Percentiles rank a stretch among this genome's conserved stretches.
Conservation (phyloP, 2,888 invertebrate genomes). For the Folsomia candida region DNA sequence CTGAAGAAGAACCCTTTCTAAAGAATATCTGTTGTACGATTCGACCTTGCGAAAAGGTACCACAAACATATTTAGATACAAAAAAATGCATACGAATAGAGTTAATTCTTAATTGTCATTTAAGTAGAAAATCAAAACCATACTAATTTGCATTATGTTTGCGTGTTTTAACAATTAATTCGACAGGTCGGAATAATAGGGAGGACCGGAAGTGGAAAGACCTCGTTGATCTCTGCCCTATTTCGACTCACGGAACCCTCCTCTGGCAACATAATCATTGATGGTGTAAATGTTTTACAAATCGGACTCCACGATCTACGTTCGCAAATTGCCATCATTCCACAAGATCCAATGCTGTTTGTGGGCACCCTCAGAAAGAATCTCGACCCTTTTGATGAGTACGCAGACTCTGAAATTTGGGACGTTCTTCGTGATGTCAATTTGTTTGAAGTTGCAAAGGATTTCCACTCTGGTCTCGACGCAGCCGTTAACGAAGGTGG, state of each 20-base stretch:
- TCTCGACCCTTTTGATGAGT: constrained; percentile 82
- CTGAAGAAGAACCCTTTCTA: constrained; percentile 52
- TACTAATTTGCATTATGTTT: neutral
- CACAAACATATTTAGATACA: no score
- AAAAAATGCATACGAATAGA: no score
- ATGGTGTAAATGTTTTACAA: constrained; percentile 54
- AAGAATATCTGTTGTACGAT: constrained; percentile 55
- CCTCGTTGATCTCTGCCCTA: constrained; percentile 78
- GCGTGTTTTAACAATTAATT: constrained; percentile 19
- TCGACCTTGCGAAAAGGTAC: constrained; percentile 56
- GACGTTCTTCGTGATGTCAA: constrained; percentile 75
- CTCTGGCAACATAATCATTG: constrained; percentile 76
- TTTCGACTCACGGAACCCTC: constrained; percentile 86
- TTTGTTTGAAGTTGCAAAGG: constrained; percentile 60
- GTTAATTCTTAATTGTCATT: no score
- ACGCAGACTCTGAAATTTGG: constrained; percentile 78
- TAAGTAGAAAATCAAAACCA: no score
- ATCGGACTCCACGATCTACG: constrained; percentile 65
- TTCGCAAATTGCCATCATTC: constrained; percentile 83
- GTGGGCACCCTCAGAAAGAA: constrained; percentile 84
- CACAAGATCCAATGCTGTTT: constrained; percentile 80
- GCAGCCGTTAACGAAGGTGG: constrained; percentile 66
- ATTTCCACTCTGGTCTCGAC: constrained; percentile 66
- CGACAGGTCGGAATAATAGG: constrained; percentile 66
- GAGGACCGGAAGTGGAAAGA: constrained; percentile 88